Evolutionary conservation across 2,888 invertebrate species (phyloP), one percentile per base, ranked within the genome.

Genomic region (Halictus quadricinctus): DNA sequence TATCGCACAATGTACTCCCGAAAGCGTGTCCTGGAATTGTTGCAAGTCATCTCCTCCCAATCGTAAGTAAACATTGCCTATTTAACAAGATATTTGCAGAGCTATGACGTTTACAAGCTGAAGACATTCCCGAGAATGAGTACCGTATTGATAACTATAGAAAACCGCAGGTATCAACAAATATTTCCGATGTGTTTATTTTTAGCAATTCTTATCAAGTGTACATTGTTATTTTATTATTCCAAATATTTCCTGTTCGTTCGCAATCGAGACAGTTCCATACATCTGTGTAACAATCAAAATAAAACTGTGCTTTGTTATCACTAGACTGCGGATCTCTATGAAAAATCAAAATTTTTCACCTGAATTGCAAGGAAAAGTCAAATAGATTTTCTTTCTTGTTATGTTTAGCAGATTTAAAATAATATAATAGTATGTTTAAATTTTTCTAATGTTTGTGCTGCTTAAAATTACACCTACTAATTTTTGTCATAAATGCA

Each of bases 21-120:
- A 89, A 96, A 96, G 93, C 96, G 95, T 92, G 96, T 97, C 78
- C 95, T 97, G 84, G 96, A 96, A 94, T 95, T 97, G 89, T 94
- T 97, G 83, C 95, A 96, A 91, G 95, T 96, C 50, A 95, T 97
- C 82, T 96, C 96, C 76, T 95, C 95, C 79, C 96, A 96, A 84
- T 96, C 97, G 97, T 97, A 95, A 96, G 96, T 96, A 93, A 64
- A 72, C 25, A 25, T 36, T 64, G 8, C 2, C 15, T 64, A 29
- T 29, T 64, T 54, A 46, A 60, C 73, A 74, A 77, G 25, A 18
- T 29, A 43, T 58, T 54, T 46, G 10, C 29, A 5, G 10, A 18
- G 7, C 21, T 6, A 41, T 77, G 69, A 76, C 54, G 25, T 77
- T 43, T 15, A 36, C 66, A 66, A 66, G 18, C 8, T 21, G 29